Percentiles rank a stretch among this genome's conserved stretches.
Evolutionary conservation across 2,113 vertebrate genomes (phyloP).

Genomic region (Ceyx melanurus): DNA sequence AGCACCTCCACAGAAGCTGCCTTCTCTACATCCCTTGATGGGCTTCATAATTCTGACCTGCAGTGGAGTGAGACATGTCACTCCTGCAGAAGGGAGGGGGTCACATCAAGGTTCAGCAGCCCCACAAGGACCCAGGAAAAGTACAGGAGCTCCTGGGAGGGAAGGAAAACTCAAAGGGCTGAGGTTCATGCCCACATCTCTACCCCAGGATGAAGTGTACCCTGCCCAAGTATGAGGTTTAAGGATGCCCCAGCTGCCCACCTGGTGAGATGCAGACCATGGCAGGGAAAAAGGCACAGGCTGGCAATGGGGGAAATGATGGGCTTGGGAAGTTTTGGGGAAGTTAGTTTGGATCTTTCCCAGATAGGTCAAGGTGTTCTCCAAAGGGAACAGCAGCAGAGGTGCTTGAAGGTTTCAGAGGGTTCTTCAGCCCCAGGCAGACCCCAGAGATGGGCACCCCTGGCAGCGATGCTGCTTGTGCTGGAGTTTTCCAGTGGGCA

Average conservation of each 20-base stretch:
- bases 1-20: not conserved
- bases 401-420: not conserved
- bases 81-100: accelerated
- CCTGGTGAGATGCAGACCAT: accelerated
- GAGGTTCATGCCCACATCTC: too few relatives aligned
- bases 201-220: not conserved
- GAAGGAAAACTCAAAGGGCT: not conserved
- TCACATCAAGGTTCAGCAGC: not conserved
- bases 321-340: not conserved
- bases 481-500: not conserved
- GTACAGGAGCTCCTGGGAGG: not conserved
- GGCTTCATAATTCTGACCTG: not conserved
- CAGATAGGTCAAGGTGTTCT: too few relatives aligned
- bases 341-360: not conserved
- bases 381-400: not conserved
- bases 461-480: too few relatives aligned
- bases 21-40: accelerated
- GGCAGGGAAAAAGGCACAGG: not conserved
- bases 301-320: not conserved
- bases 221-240: not conserved
- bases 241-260: not conserved
- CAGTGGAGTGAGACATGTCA: not conserved
- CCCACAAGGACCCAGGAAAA: accelerated
- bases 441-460: accelerated
- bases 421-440: not conserved